Conservation (phyloP, 2,888 invertebrate species). For the Electrophaes corylata region DNA sequence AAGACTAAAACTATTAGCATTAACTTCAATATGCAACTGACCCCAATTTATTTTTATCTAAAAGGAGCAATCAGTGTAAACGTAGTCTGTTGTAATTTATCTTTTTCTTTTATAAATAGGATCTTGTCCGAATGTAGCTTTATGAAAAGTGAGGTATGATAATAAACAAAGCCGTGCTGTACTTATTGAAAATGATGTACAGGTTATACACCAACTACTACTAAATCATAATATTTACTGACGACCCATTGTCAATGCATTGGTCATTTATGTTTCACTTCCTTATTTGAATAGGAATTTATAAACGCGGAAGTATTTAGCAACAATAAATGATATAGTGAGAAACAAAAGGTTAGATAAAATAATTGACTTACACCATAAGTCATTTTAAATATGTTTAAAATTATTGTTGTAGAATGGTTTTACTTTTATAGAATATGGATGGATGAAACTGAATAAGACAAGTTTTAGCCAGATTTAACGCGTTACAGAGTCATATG, state of each 20-base stretch:
- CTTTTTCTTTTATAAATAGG: neutral
- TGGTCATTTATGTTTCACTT: slow-evolving; percentile 9
- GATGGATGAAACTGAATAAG: no score
- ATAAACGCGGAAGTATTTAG: neutral
- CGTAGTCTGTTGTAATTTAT: no score
- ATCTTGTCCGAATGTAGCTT: neutral
- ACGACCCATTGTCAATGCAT: slow-evolving; percentile 35
- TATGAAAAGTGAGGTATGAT: neutral
- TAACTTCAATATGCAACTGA: no score
- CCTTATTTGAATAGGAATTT: neutral
- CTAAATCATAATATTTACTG: slow-evolving; percentile 9
- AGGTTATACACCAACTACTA: slow-evolving; percentile 12
- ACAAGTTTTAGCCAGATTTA: no score
- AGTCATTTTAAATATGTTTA: no score
- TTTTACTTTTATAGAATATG: no score
- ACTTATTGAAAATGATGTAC: slow-evolving; percentile 10
- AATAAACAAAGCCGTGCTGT: slow-evolving; percentile 4
- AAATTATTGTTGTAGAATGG: no score
- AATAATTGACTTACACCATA: neutral
- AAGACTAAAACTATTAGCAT: no score
- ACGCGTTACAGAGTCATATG: neutral
- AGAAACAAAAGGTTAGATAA: neutral
- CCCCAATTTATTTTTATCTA: no score
- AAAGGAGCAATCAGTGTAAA: no score
- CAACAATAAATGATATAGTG: neutral